Conservation (phyloP, 2,113 vertebrate species). For the Plecotus auritus region DNA sequence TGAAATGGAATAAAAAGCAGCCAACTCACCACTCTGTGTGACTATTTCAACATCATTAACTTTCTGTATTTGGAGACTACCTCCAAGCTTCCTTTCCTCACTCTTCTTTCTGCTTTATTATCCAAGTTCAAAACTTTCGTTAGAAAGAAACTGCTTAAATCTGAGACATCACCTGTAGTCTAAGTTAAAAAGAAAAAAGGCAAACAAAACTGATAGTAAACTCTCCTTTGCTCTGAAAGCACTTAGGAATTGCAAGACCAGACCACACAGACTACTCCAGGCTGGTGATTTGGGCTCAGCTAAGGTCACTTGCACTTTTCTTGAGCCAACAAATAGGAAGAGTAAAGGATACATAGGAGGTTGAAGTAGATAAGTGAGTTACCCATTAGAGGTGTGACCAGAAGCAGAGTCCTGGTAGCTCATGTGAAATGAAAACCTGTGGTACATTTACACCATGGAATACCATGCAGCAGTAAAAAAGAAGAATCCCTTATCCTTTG, state of each 20-base stretch:
- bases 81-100: background rate
- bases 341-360: background rate
- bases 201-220: background rate
- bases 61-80: background rate
- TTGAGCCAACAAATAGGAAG: background rate
- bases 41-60: background rate
- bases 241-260: background rate
- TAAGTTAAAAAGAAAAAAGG: background rate
- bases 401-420: background rate
- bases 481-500: too few species aligned
- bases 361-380: background rate
- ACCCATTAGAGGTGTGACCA: background rate
- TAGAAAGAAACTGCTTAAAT: background rate
- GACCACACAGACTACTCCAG: background rate
- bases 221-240: background rate
- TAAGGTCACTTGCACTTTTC: background rate
- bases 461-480: too few species aligned
- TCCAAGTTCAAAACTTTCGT: background rate
- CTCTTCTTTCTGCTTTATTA: background rate
- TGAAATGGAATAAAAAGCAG: background rate
- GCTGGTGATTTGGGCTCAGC: background rate
- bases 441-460: too few species aligned
- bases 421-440: background rate
- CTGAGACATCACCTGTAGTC: background rate
- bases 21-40: background rate